Base-by-base conservation (phyloP, 30 jellyfish, hydroid and myxozoan genomes). In the Haliclystus octoradiatus region DNA sequence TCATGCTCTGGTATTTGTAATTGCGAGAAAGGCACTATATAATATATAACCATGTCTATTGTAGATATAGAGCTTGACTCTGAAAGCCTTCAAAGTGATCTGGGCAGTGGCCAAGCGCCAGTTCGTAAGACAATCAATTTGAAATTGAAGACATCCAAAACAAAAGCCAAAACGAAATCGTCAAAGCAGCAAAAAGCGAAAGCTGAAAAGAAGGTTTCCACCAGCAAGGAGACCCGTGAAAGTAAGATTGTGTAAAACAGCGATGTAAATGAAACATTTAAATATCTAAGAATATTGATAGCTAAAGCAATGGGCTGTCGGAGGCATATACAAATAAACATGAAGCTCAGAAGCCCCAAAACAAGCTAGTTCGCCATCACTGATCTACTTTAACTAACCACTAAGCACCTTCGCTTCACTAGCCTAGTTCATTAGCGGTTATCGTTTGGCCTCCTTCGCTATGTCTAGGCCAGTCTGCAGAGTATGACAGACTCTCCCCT, bases 51-150 rank as follows among this genome's bases (percentile, higher is more conserved):
- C 19, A 19, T 5, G 27, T 7, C 12, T 28, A 2, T 64, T 62
- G 28, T 63, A 88, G 97, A 79, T 35, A 47, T 88, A 24, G 97
- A 88, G 49, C 77, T 88, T 14, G 97, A 88, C 69, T 78, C 92
- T n/a, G 94, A 88, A 66, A 66, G 82, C 1, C 63, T 70, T 76
- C 92, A 76, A 75, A 73, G 63, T 29, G 89, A 75, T 52, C 66
- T 70, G 28, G 79, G 93, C 31, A 74, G 84, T 50, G 73, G 88
- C 22, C 94, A 86, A 65, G 78, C 80, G 30, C 57, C 57, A 5
- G 97, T 88, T 57, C 34, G 97, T 23, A 88, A 76, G 52, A 63
- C 93, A 32, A 88, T 88, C 27, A 68, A 92, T 12, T 40, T 88
- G 61, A 88, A 88, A 49, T 63, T 88, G 67, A 88, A 88, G 88